phyloP scores from a whole-genome alignment of 2,113 vertebrate genomes.

The Dipodomys merriami region DNA sequence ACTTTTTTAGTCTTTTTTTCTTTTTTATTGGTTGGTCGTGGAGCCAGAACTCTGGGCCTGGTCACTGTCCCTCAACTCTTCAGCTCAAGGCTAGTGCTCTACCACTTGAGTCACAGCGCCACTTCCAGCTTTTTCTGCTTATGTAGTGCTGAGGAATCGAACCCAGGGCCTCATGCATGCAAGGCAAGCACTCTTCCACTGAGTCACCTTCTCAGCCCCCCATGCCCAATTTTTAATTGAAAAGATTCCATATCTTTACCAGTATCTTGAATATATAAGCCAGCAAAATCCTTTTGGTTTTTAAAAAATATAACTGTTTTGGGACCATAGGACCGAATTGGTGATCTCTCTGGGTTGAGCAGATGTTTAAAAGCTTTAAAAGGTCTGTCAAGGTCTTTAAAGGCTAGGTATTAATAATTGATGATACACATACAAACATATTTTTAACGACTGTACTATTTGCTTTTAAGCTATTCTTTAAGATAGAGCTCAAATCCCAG shows the following conservation, averaged over 20 bases:
- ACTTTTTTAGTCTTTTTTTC: background rate
- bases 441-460: background rate
- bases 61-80: too few relatives aligned
- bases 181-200: too few relatives aligned
- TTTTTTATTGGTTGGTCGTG: too few relatives aligned
- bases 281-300: background rate
- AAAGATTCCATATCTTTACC: background rate
- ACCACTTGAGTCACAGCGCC: too few relatives aligned
- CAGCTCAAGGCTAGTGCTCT: too few relatives aligned
- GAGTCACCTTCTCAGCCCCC: background rate
- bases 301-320: background rate
- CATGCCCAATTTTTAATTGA: conserved; percentile 17
- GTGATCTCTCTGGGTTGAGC: background rate
- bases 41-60: too few relatives aligned
- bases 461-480: background rate
- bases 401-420: background rate
- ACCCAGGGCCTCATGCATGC: too few relatives aligned
- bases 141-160: too few relatives aligned
- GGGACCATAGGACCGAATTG: background rate
- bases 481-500: background rate
- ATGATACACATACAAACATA: background rate
- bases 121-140: too few relatives aligned
- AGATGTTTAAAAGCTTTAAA: conserved; percentile 12
- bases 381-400: background rate
- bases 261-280: background rate